These are phyloP conservation scores for Helogale parvula DNA, from an alignment of 2,113 vertebrate genomes.

Conservation along the genomic window DNA sequence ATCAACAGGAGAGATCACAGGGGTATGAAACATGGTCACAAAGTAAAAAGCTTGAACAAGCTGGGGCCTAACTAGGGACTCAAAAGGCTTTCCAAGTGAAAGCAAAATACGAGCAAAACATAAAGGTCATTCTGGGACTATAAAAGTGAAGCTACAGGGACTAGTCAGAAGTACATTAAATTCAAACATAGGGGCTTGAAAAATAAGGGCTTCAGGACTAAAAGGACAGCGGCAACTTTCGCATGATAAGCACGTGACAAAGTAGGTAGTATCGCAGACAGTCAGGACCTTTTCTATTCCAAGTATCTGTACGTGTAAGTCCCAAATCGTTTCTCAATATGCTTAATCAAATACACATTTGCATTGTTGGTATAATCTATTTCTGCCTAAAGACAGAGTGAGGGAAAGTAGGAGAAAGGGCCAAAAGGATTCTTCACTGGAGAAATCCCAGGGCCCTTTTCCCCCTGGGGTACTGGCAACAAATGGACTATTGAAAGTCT, in stretches of 20 bases:
- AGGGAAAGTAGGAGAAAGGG: not conserved
- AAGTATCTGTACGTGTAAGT: not conserved
- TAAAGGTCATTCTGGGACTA: not conserved
- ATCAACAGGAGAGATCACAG: not conserved
- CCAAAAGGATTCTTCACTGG: not conserved
- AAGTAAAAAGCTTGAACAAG: not conserved
- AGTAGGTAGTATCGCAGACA: not conserved
- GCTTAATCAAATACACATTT: not conserved
- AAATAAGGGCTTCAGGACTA: not conserved
- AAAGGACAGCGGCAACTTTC: not conserved
- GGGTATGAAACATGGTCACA: not conserved
- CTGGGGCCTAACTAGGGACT: not conserved
- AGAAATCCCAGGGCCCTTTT: not conserved
- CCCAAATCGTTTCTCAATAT: not conserved
- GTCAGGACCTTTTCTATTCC: not conserved
- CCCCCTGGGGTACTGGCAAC: not conserved
- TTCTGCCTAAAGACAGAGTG: not conserved
- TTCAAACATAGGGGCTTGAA: conserved; percentile 7
- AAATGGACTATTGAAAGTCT: not conserved
- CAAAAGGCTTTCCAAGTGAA: not conserved
- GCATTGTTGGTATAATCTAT: not conserved
- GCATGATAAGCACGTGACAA: not conserved
- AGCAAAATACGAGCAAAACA: not conserved
- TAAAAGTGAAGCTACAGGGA: not conserved
- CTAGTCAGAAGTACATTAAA: not conserved